These are phyloP conservation scores for Cataglyphis altisquamis DNA, from an alignment of 2,888 invertebrate genomes.

Conservation along the genomic window DNA sequence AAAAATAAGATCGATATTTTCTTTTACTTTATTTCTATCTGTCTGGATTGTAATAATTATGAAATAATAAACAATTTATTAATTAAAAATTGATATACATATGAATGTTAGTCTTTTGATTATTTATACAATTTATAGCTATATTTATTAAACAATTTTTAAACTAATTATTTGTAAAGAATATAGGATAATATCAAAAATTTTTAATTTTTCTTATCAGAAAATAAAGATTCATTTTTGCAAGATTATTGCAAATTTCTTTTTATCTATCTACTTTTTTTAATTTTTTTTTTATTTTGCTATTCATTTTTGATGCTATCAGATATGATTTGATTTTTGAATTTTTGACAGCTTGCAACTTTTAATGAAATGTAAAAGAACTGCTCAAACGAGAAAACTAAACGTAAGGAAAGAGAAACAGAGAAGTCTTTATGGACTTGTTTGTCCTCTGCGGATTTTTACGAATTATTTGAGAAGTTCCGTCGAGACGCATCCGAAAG, in stretches of 20 bases:
- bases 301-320: slow-evolving; percentile 27
- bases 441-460: slow-evolving; percentile 79
- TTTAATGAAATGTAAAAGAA: slow-evolving; percentile 73
- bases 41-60: neutral
- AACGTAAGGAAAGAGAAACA: slow-evolving; percentile 41
- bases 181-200: neutral
- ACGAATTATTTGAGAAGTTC: slow-evolving; percentile 81
- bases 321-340: neutral
- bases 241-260: neutral
- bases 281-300: neutral
- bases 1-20: neutral
- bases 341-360: slow-evolving; percentile 64
- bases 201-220: neutral
- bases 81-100: neutral
- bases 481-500: slow-evolving; percentile 68
- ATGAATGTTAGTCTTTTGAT: neutral
- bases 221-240: neutral
- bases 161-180: neutral
- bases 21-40: neutral
- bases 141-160: neutral
- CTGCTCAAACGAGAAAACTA: slow-evolving; percentile 56
- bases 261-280: neutral
- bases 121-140: neutral
- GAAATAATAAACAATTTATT: neutral
- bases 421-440: slow-evolving; percentile 81